Base-by-base conservation (phyloP, 2,888 invertebrate genomes). In the Augiades crinisus region DNA sequence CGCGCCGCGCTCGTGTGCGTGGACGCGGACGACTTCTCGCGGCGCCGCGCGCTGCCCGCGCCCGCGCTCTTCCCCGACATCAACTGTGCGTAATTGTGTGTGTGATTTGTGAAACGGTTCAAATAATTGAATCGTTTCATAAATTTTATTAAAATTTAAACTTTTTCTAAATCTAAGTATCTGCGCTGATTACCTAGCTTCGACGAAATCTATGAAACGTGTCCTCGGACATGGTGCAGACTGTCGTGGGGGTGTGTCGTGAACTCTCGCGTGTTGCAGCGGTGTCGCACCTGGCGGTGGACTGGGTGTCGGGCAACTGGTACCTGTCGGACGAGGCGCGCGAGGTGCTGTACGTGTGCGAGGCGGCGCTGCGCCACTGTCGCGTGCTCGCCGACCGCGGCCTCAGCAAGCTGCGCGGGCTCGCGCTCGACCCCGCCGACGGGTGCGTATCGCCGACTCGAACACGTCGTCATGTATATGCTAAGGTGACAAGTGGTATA, bases 301-400 rank as follows among this genome's bases (percentile, higher is more conserved):
- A 98, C 84, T 98, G 97, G 97, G 85, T 96, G 52, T 92, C 95
- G 10, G 92, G 92, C 64, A 96, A 96, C 87, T 96, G 96, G 96
- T 98, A 96, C 86, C 92, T 96, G 73, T 86, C 94, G 65, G 95
- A 95, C 80, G 92, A 91, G 65, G 87, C 85, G 47, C 91, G 92
- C 58, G 93, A 93, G 70, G 91, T 93, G 76, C 91, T 96, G 61
- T 94, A 94, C 81, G 88, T 94, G 63, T 96, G 96, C 81, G 90
- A 90, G 55, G 81, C 84, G 44, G 71, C 87, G 47, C 90, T 95
- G 73, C 74, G 74, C 44, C 77, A 83, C 62, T 97, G 97, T 81
- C 91, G 92, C 53, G 89, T 95, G 63, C 81, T 96, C 60, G 77
- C 95, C 40, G 94, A 95, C 77, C 87, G 90, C 50, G 90, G 92